These are phyloP conservation scores for Tiaroga cobitis DNA, from an alignment of 2,797 vertebrate species.

Conservation along the genomic window DNA sequence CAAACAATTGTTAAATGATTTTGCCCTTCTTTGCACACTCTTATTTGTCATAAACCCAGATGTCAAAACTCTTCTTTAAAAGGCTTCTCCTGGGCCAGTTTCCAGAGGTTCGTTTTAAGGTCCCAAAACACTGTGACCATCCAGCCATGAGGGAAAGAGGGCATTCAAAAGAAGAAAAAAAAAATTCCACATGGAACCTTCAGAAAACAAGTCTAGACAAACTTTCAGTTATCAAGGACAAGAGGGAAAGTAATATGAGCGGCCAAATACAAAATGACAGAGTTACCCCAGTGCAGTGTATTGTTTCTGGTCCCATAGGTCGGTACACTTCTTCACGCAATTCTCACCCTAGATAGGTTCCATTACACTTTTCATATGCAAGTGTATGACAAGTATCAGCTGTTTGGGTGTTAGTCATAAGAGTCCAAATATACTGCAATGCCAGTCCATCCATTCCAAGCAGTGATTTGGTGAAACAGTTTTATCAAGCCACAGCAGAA, in stretches of 20 bases:
- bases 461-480: background rate
- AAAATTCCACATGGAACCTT: slow-evolving; percentile 31
- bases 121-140: slow-evolving; percentile 33
- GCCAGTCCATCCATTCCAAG: background rate
- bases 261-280: background rate
- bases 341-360: background rate
- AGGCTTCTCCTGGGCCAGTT: slow-evolving; percentile 12
- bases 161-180: background rate
- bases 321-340: background rate
- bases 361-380: background rate
- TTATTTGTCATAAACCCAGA: background rate
- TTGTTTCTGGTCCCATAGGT: background rate
- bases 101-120: background rate
- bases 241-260: background rate
- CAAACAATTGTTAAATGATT: background rate
- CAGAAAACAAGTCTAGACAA: slow-evolving; percentile 25
- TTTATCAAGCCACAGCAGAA: slow-evolving; percentile 17
- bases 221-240: slow-evolving; percentile 22
- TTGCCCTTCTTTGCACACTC: background rate
- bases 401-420: slow-evolving; percentile 13
- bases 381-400: slow-evolving; percentile 4
- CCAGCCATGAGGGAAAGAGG: slow-evolving; percentile 21
- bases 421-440: background rate
- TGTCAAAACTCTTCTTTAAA: slow-evolving; percentile 24
- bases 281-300: background rate